Evolutionary conservation across 2,797 vertebrate species (phyloP), one percentile per base, ranked within the genome.

Genomic region (Simalia tracyae): DNA sequence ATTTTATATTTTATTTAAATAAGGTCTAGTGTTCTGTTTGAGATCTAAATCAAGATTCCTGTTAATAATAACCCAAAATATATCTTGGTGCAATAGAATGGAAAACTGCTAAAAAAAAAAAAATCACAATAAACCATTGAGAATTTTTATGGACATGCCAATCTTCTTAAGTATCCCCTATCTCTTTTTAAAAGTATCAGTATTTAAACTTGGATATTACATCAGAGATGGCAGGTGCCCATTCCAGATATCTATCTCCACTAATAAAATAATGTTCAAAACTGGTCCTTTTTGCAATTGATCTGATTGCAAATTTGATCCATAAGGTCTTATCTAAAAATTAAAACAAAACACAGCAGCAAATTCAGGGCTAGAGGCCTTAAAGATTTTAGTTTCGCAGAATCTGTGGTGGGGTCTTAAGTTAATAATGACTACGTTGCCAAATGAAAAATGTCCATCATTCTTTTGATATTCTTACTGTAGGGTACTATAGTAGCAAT

Each of bases 1-100:
- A 87, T 90, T 90, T 90, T 92, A 92, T 87, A 60, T 72, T 92
- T 90, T 87, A 63, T 90, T 57, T 42, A 84, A 87, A 90, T 46
- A 64, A 22, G 31, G 68, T 28, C 85, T 92, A 60, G 89, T 90
- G 68, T 84, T 57, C 63, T 9, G 89, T 63, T 88, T 90, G 92
- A 90, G 81, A 87, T n/a, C 68, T 54, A 81, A 64, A 90, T 63
- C 64, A 8, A 89, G 46, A 84, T 92, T 90, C 89, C 31, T 92
- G 68, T 84, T 90, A 87, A 90, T 88, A 86, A 86, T 63, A 84
- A 84, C 87, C 50, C 68, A 90, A 84, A 92, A 15, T 46, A 17
- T 63, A 50, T 60, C 61, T 86, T 92, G 81, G 61, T 50, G 54
- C 81, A 89, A 84, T 15, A 86, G 85, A 88, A 92, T 84, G 60